A percentile compares a stretch with the other conserved stretches of the same genome.
Conservation (phyloP, 64 coral and sea anemone genomes). For the Montipora efflorescens region DNA sequence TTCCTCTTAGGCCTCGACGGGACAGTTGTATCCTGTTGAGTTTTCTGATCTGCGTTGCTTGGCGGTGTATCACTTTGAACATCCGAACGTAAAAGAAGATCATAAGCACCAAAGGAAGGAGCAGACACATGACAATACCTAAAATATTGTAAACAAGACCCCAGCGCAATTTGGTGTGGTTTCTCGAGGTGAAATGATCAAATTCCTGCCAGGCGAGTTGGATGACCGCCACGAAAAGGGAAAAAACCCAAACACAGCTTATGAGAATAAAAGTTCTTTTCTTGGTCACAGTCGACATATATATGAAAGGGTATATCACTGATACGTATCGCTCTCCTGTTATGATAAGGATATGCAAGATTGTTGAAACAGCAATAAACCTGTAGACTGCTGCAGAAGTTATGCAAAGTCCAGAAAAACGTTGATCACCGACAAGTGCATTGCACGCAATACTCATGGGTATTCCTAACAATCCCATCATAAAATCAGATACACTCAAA, state of each 20-base stretch:
- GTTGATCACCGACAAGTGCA: slow-evolving; percentile 33
- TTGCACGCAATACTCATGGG: slow-evolving; percentile 85
- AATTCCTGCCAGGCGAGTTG: slow-evolving; percentile 90
- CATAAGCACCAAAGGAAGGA: slow-evolving; percentile 77
- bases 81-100: slow-evolving; percentile 76
- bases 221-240: slow-evolving; percentile 70
- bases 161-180: slow-evolving; percentile 56
- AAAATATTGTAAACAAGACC: slow-evolving; percentile 80
- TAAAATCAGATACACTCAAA: slow-evolving; percentile 83
- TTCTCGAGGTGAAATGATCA: slow-evolving; percentile 21
- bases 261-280: slow-evolving; percentile 61
- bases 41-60: slow-evolving; percentile 74
- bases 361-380: slow-evolving; percentile 93
- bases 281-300: slow-evolving; percentile 80
- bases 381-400: slow-evolving; percentile 76
- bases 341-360: slow-evolving; percentile 91
- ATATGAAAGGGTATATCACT: slow-evolving; percentile 88
- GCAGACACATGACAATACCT: slow-evolving; percentile 72
- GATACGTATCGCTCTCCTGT: slow-evolving; percentile 92
- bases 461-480: slow-evolving; percentile 83
- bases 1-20: background rate
- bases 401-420: slow-evolving; percentile 67
- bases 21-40: slow-evolving; percentile 30
- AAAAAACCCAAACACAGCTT: slow-evolving; percentile 68
- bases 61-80: slow-evolving; percentile 75